Conservation (phyloP, 2,113 vertebrate genomes). For the Alouatta palliata region DNA sequence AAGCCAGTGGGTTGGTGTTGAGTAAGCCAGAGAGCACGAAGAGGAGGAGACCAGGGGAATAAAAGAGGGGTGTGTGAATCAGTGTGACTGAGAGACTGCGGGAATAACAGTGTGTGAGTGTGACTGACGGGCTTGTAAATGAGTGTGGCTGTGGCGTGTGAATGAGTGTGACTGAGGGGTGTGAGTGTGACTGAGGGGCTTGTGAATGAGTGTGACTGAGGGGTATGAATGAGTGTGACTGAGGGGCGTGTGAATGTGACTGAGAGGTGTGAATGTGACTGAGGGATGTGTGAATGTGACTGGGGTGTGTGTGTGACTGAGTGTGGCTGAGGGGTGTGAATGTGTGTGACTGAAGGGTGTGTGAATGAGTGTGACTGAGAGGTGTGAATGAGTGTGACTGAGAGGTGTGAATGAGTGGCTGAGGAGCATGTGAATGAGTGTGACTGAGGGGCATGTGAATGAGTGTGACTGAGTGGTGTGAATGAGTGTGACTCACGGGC, state of each 20-base stretch:
- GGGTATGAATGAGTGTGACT: too few relatives aligned
- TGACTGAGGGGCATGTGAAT: too few relatives aligned
- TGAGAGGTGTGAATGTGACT: background rate
- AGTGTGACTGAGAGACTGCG: too few relatives aligned
- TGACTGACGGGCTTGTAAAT: rapidly evolving
- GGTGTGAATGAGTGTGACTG: too few relatives aligned
- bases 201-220: background rate
- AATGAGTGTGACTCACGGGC: too few relatives aligned
- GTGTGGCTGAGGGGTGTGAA: background rate
- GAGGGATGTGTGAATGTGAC: background rate
- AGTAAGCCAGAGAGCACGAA: background rate
- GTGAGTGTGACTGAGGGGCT: background rate
- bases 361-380: background rate
- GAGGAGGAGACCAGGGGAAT: background rate
- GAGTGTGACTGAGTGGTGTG: too few relatives aligned
- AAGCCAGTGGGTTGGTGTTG: background rate
- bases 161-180: too few relatives aligned
- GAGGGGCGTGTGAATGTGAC: background rate
- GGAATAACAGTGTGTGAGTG: too few relatives aligned
- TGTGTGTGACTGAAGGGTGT: background rate
- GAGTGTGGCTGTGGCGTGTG: too few relatives aligned
- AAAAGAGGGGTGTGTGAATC: too few relatives aligned
- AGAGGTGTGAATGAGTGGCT: too few relatives aligned
- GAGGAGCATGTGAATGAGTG: too few relatives aligned
- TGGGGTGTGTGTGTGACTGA: background rate